Evolutionary conservation across 1,140 invertebrate species (phyloP).

Genomic region (Maniola jurtina): DNA sequence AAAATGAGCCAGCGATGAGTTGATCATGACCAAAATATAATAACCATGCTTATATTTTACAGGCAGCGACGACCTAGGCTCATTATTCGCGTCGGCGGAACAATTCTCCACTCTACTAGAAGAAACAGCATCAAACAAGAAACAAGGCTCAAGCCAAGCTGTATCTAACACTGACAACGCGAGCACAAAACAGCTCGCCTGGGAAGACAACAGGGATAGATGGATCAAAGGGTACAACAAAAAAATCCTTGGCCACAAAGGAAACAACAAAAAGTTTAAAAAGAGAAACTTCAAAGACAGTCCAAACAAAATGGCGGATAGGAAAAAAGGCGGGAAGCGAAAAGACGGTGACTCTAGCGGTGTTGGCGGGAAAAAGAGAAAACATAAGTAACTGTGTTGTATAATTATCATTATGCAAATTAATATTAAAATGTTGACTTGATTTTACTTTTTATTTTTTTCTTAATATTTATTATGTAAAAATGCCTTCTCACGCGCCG

Average conservation of each 20-base stretch:
- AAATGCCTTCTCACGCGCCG: no score
- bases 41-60: conserved; percentile 9
- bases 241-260: conserved; percentile 63
- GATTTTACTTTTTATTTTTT: not conserved
- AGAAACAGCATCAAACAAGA: conserved; percentile 81
- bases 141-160: conserved; percentile 81
- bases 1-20: no score
- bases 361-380: conserved; percentile 52
- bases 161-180: conserved; percentile 84
- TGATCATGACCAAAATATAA: no score
- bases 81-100: conserved; percentile 85
- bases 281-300: conserved; percentile 37
- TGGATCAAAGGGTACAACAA: conserved; percentile 75
- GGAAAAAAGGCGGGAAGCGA: conserved; percentile 51
- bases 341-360: conserved; percentile 43
- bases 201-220: conserved; percentile 81
- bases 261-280: conserved; percentile 45
- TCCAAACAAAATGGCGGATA: conserved; percentile 43
- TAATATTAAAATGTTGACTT: conserved; percentile 2
- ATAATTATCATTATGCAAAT: not conserved
- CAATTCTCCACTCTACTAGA: conserved; percentile 86
- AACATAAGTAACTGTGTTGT: conserved; percentile 31
- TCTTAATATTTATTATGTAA: no score
- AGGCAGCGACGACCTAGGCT: conserved; percentile 75
- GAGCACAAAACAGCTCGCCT: conserved; percentile 82